Conservation (phyloP, 1,140 invertebrate species). For the Melanaphis sacchari region DNA sequence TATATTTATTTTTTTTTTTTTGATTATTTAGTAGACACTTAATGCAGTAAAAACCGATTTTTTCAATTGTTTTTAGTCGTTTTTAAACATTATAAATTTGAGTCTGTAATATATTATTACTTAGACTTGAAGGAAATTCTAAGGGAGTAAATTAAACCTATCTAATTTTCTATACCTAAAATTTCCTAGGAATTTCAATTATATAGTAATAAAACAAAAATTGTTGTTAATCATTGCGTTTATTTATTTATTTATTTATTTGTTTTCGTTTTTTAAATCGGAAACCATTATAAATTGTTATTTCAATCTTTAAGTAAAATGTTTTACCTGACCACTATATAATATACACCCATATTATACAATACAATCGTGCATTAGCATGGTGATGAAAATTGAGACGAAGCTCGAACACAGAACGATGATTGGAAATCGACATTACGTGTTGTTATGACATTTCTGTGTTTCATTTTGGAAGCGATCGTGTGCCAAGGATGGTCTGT, state of each 20-base stretch:
- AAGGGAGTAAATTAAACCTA: slow-evolving; percentile 52
- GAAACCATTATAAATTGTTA: not conserved
- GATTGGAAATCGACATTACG: not conserved
- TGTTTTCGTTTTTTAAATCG: not conserved
- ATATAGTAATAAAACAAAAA: slow-evolving; percentile 57
- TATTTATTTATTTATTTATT: slow-evolving; percentile 51
- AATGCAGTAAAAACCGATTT: slow-evolving; percentile 49
- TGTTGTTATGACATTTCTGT: not conserved
- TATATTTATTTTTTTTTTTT: slow-evolving; percentile 47
- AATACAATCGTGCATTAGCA: not conserved
- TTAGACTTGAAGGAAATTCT: slow-evolving; percentile 43
- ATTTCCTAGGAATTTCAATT: slow-evolving; percentile 55
- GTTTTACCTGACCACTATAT: not conserved
- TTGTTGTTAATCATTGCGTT: slow-evolving; percentile 54
- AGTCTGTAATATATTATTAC: slow-evolving; percentile 57
- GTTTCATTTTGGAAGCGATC: not conserved
- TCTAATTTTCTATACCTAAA: slow-evolving; percentile 56
- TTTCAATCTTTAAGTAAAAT: not conserved
- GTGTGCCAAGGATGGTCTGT: not conserved
- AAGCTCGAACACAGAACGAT: not conserved
- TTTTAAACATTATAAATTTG: slow-evolving; percentile 11
- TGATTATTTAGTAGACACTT: slow-evolving; percentile 53
- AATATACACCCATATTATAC: not conserved
- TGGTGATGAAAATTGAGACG: not conserved
- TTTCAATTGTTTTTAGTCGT: slow-evolving; percentile 55